A percentile compares a stretch with the other conserved stretches of the same genome.
Evolutionary conservation across 2,113 vertebrate genomes (phyloP).

Genomic region (Numida meleagris): DNA sequence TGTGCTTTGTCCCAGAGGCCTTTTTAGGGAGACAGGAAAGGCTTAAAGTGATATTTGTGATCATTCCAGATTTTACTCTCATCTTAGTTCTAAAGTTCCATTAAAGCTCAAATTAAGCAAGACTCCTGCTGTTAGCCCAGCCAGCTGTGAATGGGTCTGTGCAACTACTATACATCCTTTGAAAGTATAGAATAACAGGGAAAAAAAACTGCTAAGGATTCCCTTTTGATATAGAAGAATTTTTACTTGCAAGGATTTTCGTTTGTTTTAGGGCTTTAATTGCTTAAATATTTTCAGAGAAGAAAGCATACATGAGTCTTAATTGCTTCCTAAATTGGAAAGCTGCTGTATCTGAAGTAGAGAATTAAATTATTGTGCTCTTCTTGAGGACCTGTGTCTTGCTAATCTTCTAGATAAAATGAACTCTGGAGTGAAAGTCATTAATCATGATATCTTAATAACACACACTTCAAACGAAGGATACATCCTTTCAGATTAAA

Average conservation of each 20-base stretch:
- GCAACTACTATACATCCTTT: conserved; percentile 62
- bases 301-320: conserved; percentile 55
- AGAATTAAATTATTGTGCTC: conserved; percentile 63
- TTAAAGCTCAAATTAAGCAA: conserved; percentile 76
- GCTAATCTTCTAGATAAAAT: conserved; percentile 68
- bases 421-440: conserved; percentile 56
- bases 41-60: conserved; percentile 17
- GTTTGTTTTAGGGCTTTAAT: conserved; percentile 69
- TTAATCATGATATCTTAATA: conserved; percentile 64
- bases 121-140: conserved; percentile 63
- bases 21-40: conserved; percentile 30
- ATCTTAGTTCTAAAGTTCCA: conserved; percentile 53
- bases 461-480: conserved; percentile 58
- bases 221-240: conserved; percentile 55
- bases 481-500: neutral
- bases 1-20: conserved; percentile 20
- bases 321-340: conserved; percentile 65
- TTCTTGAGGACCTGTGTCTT: conserved; percentile 54
- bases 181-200: conserved; percentile 52
- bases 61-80: conserved; percentile 34
- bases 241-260: conserved; percentile 63
- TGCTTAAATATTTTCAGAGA: conserved; percentile 65
- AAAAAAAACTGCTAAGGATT: neutral
- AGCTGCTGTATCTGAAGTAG: conserved; percentile 22
- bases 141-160: conserved; percentile 59